Base-by-base conservation (phyloP, 2,113 vertebrate genomes). In the Prionailurus bengalensis region DNA sequence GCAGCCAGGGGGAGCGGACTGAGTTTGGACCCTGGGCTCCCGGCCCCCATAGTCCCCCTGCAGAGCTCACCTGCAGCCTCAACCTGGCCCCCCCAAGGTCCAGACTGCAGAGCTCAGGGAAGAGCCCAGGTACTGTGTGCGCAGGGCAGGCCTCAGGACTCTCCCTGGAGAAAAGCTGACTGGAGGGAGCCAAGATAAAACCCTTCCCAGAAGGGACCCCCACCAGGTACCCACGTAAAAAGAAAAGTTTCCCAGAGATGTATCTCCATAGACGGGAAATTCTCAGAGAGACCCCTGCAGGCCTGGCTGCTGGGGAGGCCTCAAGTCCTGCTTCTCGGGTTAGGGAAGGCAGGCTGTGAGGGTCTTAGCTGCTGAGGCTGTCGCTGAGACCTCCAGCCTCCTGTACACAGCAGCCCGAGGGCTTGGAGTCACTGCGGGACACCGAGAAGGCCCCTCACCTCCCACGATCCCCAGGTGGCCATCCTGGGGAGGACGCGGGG, bases 1-100 rank as follows among this genome's bases (percentile, higher is more conserved):
- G 97, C 97, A 98, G 98, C 97, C 98, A 65, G 80, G 66, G 79
- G 76, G 61, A 76, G 81, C 0, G 11, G 76, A 33, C 70, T 79
- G 91, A 95, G 94, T 25, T 19, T 1, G 11, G 80, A 84, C 90
- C 48, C 51, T 16, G 7, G 36, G 86, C n/a, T 94, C 48, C 39
- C 33, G 4, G 36, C 21, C 55, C 94, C 78, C 19, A 3, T 5
- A 3, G 10, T 11, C 42, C 71, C 83, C 74, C 53, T 5, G 7
- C 58, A 66, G 61, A 65, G 86, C 42, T 71, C 87, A 80, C 92
- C 48, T 85, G n/a, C 76, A 33, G 68, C 79, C 73, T 79, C 63
- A 65, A 4, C 82, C 89, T 68, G 63, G 53, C 10, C 17, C 63
- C n/a, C 36, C 31, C 31, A 10, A 7, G 74, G 70, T 73, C 65